Evolutionary conservation across 2,888 invertebrate genomes (phyloP).

Genomic region (Diaphora mendica): DNA sequence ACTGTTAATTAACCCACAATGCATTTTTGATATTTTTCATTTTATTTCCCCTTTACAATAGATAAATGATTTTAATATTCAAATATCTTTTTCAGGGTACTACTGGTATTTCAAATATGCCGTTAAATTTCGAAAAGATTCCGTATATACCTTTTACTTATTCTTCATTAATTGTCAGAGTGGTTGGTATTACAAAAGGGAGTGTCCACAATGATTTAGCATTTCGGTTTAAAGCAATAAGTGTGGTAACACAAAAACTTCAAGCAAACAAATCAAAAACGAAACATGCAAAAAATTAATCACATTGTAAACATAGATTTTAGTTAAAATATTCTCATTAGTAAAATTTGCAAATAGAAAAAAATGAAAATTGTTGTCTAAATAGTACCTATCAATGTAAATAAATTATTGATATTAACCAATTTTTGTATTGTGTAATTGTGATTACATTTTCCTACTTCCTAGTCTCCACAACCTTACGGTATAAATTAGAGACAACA

Average conservation of each 20-base stretch:
- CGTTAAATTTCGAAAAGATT: not conserved
- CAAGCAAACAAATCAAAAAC: not conserved
- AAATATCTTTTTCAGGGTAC: not conserved
- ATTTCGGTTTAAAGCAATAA: not conserved
- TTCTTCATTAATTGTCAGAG: constrained; percentile 4
- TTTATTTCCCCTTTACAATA: too few species aligned
- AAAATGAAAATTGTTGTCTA: too few species aligned
- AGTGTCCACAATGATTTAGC: not conserved
- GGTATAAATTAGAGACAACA: not conserved
- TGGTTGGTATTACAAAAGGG: not conserved
- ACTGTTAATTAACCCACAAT: too few species aligned
- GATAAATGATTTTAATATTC: too few species aligned
- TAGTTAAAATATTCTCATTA: not conserved
- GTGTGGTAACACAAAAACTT: not conserved
- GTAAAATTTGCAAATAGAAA: not conserved
- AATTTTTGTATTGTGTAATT: not conserved
- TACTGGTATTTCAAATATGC: not conserved
- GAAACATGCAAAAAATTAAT: not conserved
- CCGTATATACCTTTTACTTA: constrained; percentile 4
- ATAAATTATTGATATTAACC: not conserved
- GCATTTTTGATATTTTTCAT: too few species aligned
- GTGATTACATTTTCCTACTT: not conserved
- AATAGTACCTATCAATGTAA: not conserved
- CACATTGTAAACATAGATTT: not conserved
- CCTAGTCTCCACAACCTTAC: not conserved